Conservation (phyloP, 2,797 vertebrate species). For the Podarcis lilfordi region DNA sequence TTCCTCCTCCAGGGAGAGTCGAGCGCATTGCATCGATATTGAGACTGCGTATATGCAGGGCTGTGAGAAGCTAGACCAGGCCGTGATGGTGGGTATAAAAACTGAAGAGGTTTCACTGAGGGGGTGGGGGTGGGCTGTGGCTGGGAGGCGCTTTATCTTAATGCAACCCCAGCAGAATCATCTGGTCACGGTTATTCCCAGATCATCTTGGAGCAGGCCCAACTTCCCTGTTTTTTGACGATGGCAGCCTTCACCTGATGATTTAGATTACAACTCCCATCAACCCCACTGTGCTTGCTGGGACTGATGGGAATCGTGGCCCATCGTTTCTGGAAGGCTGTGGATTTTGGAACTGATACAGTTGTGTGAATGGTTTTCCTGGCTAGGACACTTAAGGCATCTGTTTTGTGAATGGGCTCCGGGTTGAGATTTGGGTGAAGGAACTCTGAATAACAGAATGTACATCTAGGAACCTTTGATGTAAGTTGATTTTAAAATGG, state of each 20-base stretch:
- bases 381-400: neutral
- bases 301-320: no score
- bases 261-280: no score
- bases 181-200: neutral
- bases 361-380: neutral
- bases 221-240: neutral
- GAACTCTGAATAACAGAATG: neutral
- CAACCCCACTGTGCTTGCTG: no score
- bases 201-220: neutral
- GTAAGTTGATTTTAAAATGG: neutral
- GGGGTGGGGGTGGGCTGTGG: fast-evolving
- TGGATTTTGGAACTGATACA: neutral
- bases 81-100: constrained; percentile 85
- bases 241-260: neutral
- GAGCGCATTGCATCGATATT: constrained; percentile 94
- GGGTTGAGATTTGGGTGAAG: neutral
- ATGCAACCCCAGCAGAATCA: neutral
- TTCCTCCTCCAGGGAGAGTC: constrained; percentile 83
- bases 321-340: neutral
- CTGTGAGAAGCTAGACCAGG: constrained; percentile 93
- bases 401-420: neutral
- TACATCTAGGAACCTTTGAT: neutral
- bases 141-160: neutral
- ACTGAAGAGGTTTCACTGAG: neutral
- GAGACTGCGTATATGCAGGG: constrained; percentile 93